Base-by-base conservation (phyloP, 23 tunicate species). In the Trididemnum nubilum region DNA sequence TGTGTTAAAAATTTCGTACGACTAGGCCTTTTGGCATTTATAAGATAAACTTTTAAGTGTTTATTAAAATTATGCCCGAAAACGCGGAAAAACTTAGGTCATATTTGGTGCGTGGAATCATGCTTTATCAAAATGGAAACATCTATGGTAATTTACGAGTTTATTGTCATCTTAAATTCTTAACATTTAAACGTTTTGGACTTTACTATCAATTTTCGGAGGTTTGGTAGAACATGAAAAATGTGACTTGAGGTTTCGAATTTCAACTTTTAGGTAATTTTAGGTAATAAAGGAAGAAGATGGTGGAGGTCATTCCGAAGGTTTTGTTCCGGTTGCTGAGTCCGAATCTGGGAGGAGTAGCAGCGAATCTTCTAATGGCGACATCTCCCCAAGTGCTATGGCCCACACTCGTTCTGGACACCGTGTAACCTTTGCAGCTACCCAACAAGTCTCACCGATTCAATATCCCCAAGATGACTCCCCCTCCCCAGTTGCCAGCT, bases 201-300 rank as follows among this genome's bases (percentile, higher is more conserved):
- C n/a, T n/a, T n/a, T n/a, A n/a, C n/a, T n/a, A n/a, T n/a, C n/a
- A n/a, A n/a, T n/a, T n/a, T n/a, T n/a, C n/a, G n/a, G n/a, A n/a
- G n/a, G n/a, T n/a, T n/a, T n/a, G n/a, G n/a, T n/a, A n/a, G n/a
- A n/a, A n/a, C n/a, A n/a, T n/a, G n/a, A n/a, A n/a, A n/a, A n/a
- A n/a, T n/a, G n/a, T n/a, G n/a, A n/a, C n/a, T n/a, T n/a, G n/a
- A n/a, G n/a, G n/a, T n/a, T n/a, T n/a, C n/a, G n/a, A n/a, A n/a
- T n/a, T n/a, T n/a, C n/a, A n/a, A n/a, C n/a, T n/a, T n/a, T n/a
- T n/a, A n/a, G n/a, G n/a, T n/a, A 15, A 7, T 44, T 44, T 61
- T 58, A 85, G 88, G 88, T 65, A 1, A 85, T 85, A 32, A 85
- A 85, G 30, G 88, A 85, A 66, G 88, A 85, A 49, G 88, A 76